A percentile compares a stretch with the other conserved stretches of the same genome.
Conservation (phyloP, 1,140 invertebrate species). For the Gryon sp. region DNA sequence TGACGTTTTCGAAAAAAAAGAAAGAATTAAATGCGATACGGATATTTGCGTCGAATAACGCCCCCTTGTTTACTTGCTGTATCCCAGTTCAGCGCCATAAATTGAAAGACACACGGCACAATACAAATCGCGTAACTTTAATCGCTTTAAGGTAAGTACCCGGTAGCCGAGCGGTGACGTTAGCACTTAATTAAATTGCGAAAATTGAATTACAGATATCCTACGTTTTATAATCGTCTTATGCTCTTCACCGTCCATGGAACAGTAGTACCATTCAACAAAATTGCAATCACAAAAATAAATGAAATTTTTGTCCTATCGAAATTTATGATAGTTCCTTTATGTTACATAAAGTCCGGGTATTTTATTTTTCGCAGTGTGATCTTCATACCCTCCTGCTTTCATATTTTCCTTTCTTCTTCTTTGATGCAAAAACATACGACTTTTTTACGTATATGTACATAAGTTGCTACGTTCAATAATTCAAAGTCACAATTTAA, state of each 20-base stretch:
- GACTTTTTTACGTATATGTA: no score
- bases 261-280: slow-evolving; percentile 34
- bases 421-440: slow-evolving; percentile 4
- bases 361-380: slow-evolving; percentile 21
- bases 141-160: slow-evolving; percentile 62
- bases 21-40: slow-evolving; percentile 27
- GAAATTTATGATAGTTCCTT: slow-evolving; percentile 49
- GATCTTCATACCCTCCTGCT: no score
- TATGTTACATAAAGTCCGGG: slow-evolving; percentile 37
- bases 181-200: slow-evolving; percentile 63
- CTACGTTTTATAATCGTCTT: slow-evolving; percentile 61
- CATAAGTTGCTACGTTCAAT: no score
- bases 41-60: slow-evolving; percentile 52
- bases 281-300: slow-evolving; percentile 47
- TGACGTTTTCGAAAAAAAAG: slow-evolving; percentile 5
- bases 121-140: slow-evolving; percentile 51
- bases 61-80: slow-evolving; percentile 52
- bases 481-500: slow-evolving; percentile 15
- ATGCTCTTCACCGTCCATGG: slow-evolving; percentile 14
- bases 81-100: slow-evolving; percentile 28
- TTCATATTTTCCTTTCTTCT: not conserved
- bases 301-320: slow-evolving; percentile 51
- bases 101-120: slow-evolving; percentile 48
- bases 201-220: slow-evolving; percentile 64
- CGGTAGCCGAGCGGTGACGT: slow-evolving; percentile 50